These are phyloP conservation scores for Drosophila baimaii DNA, from an alignment of 1,140 invertebrate genomes.

Conservation along the genomic window DNA sequence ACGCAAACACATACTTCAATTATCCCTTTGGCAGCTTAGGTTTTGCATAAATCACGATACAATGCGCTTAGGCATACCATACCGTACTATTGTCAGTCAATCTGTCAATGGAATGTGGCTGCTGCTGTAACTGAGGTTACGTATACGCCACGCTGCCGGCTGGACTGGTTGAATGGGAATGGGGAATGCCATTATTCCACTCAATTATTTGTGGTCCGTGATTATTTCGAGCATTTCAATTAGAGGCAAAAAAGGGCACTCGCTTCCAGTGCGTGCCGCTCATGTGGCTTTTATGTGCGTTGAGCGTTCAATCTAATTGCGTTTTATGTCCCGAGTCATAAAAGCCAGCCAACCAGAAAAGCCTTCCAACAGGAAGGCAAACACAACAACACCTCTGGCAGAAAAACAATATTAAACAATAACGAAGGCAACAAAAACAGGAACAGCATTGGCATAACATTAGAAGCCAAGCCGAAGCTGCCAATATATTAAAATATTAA, in stretches of 20 bases:
- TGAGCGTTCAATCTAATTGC: constrained; percentile 67
- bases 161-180: not conserved
- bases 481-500: constrained; percentile 55
- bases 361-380: too few relatives aligned
- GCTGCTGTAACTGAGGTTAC: constrained; percentile 7
- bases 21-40: too few relatives aligned
- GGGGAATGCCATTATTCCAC: not conserved
- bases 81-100: constrained; percentile 9
- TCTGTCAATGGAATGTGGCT: not conserved
- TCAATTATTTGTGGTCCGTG: constrained; percentile 26
- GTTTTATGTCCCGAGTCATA: constrained; percentile 57
- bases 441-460: constrained; percentile 23
- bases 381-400: constrained; percentile 2
- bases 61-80: too few relatives aligned
- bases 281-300: constrained; percentile 64
- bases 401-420: constrained; percentile 10
- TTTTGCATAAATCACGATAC: too few relatives aligned
- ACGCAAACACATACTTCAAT: constrained; percentile 5
- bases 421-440: constrained; percentile 8
- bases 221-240: constrained; percentile 68
- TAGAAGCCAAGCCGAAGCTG: constrained; percentile 1
- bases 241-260: constrained; percentile 13
- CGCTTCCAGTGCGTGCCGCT: constrained; percentile 7
- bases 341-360: constrained; percentile 36
- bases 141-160: constrained; percentile 20